Evolutionary conservation across 35 echinoderm and acorn worm genomes (phyloP), one percentile per base, ranked within the genome.

Genomic region (Anneissia japonica): DNA sequence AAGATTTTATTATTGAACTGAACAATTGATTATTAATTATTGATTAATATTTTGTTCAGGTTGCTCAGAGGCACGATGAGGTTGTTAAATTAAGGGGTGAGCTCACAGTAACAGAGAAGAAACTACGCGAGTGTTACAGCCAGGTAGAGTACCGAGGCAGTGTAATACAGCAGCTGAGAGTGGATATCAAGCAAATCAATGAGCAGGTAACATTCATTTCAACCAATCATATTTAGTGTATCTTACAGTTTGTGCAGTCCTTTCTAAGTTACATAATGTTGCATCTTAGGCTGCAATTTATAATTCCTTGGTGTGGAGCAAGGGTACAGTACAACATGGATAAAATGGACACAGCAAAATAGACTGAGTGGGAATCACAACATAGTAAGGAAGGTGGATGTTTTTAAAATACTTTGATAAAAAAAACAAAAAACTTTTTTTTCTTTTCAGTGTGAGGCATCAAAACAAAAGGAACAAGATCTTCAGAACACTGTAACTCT

Each of bases 51-150:
- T 64, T 75, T 39, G 30, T 77, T 34, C 38, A 97, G 95, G 91
- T 97, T 73, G 95, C 95, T 35, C 91, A 97, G 46, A 84, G 92
- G 31, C 89, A 97, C 33, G 95, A 97, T 83, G 83, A 76, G 2
- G 89, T 97, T 17, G 80, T 93, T 34, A 84, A 88, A 34, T 73
- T 97, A 34, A 90, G 85, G 30, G 77, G 41, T 38, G 95, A 97
- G 10, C 43, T 93, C 33, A 37, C 37, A 26, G 46, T 83, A 16
- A 46, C 93, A 6, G 95, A 97, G 19, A 89, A 91, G 33, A 93
- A 93, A 80, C 95, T 93, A 40, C 88, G 87, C 28, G 91, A 93
- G 21, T 81, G 73, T 32, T 72, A 93, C 85, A 77, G 74, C 43
- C 95, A 97, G 79, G 89, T 97, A 21, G 82, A 93, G 43, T 89